Percentiles rank a stretch among this genome's conserved stretches.
phyloP scores from a whole-genome alignment of 1,140 invertebrate genomes.

The Diorhabda sublineata region DNA sequence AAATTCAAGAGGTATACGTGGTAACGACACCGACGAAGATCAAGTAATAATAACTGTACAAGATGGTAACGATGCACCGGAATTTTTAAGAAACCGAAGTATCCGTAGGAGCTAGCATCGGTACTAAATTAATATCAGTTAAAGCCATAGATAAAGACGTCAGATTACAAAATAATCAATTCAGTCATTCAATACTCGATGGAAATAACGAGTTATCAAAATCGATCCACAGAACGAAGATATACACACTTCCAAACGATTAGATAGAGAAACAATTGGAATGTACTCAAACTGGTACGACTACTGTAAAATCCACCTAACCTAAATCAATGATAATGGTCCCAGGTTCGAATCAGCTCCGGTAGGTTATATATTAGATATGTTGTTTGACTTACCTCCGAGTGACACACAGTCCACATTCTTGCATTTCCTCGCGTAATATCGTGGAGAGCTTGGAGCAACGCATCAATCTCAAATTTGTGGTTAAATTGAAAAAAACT shows the following conservation, averaged over 20 bases:
- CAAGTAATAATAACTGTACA: slow-evolving; percentile 90
- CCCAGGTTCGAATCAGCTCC: slow-evolving; percentile 73
- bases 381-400: no score
- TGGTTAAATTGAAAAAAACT: no score
- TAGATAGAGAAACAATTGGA: slow-evolving; percentile 79
- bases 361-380: slow-evolving; percentile 70
- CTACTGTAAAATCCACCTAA: slow-evolving; percentile 71
- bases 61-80: slow-evolving; percentile 93
- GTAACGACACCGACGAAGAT: slow-evolving; percentile 93
- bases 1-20: slow-evolving; percentile 85
- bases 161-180: slow-evolving; percentile 84
- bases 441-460: no score
- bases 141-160: slow-evolving; percentile 90
- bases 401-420: no score
- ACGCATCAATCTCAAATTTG: no score
- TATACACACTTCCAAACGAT: slow-evolving; percentile 67
- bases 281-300: slow-evolving; percentile 83
- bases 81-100: slow-evolving; percentile 74
- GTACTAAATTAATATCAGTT: slow-evolving; percentile 72
- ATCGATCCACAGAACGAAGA: slow-evolving; percentile 82
- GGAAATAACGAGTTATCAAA: slow-evolving; percentile 80
- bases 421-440: no score
- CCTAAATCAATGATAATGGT: slow-evolving; percentile 91
- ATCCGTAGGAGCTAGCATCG: slow-evolving; percentile 70
- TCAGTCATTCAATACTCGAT: slow-evolving; percentile 83